Conservation (phyloP, 2,888 invertebrate species). For the Scaptomyza cyrtandrae region DNA sequence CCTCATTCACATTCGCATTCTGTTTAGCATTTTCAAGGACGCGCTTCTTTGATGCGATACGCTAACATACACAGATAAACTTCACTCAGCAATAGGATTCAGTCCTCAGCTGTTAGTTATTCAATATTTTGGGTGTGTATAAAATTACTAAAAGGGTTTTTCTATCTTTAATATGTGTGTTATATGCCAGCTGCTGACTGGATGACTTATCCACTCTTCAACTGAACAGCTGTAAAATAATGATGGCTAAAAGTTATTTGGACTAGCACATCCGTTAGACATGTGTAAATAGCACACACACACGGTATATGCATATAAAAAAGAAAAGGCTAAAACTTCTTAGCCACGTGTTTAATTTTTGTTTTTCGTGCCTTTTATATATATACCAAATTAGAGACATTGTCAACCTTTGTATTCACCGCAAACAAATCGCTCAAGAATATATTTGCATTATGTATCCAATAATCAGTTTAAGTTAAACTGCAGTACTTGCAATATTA, state of each 20-base stretch:
- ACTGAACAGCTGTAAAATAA: conserved; percentile 50
- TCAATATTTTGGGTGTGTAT: conserved; percentile 62
- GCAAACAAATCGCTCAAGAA: no score
- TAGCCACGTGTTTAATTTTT: no score
- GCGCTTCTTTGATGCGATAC: conserved; percentile 43
- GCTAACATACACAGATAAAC: conserved; percentile 3
- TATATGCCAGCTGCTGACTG: conserved; percentile 7
- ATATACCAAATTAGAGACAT: no score
- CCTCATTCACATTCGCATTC: conserved; percentile 38
- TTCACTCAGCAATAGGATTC: conserved; percentile 21
- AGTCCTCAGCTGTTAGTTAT: conserved; percentile 45
- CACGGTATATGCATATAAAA: neutral
- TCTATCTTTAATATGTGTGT: conserved; percentile 15
- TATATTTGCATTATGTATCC: conserved; percentile 8
- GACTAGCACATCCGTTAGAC: conserved; percentile 32
- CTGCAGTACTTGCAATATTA: conserved; percentile 32
- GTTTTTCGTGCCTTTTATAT: no score
- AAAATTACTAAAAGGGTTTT: conserved; percentile 67
- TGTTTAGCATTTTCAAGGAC: conserved; percentile 62
- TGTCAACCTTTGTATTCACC: no score
- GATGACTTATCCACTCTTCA: conserved; percentile 13
- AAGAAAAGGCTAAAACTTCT: neutral
- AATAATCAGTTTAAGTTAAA: conserved; percentile 31
- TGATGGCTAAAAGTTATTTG: conserved; percentile 41
- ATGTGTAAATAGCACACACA: conserved; percentile 1